Base-by-base conservation (phyloP, 2,888 invertebrate genomes). In the Diabrotica balteata region DNA sequence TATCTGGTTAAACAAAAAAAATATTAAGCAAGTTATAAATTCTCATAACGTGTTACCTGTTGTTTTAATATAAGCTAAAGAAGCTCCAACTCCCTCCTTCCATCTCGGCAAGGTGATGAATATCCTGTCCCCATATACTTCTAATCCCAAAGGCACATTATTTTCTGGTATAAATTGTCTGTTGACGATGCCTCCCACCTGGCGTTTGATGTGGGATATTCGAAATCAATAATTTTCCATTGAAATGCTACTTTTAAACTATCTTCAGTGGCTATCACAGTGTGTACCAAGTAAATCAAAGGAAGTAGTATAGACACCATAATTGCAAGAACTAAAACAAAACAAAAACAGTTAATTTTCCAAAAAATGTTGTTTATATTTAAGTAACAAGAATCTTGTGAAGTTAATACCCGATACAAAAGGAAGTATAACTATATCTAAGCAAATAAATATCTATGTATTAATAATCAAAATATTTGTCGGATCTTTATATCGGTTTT, bases 51-150 rank as follows among this genome's bases (percentile, higher is more conserved):
- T 11, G 81, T 84, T 78, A 92, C 92, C 92, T 85, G 89, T 90
- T 75, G 90, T 83, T 79, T 90, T 88, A 75, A 93, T 88, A 82
- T 91, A 92, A 78, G 89, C 72, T 80, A 94, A 86, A 69, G 91
- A 91, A 42, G 92, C 89, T 0, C 93, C 90, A 32, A 93, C 91
- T 8, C 94, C 94, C 22, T 84, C 79, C 76, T 87, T 89, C 93
- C 93, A 93, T 74, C 93, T 87, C 1, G 93, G 93, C 61, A 93
- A 87, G 0, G 92, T 91, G 11, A 93, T 82, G 78, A 93, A 93
- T 72, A 93, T 81, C 71, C 90, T 86, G 72, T 91, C 88, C 53
- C 86, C 87, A 74, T 88, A 89, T 9, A 92, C 89, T 82, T 93
- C 93, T 73, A 93, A 73, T 0, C 93, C 93, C 79, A 93, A 87